These are phyloP conservation scores for Polydesmus complanatus DNA, from an alignment of 2,888 invertebrate genomes.

Conservation along the genomic window DNA sequence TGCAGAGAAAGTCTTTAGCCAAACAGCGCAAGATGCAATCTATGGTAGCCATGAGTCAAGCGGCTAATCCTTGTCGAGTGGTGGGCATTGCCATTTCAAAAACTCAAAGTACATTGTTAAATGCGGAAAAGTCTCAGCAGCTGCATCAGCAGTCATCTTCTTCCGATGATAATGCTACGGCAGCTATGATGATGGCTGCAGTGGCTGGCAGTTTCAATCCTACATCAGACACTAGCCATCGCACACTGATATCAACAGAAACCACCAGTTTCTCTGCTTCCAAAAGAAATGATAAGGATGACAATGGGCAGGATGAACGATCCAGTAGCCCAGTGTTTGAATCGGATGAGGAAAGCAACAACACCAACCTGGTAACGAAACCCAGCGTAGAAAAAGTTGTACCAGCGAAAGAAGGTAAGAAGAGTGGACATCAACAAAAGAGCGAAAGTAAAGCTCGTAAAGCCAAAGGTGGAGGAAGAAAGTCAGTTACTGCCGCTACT, in stretches of 20 bases:
- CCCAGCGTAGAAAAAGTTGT: not conserved
- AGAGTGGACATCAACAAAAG: slow-evolving; percentile 13
- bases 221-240: slow-evolving; percentile 19
- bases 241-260: slow-evolving; percentile 33
- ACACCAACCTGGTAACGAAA: slow-evolving; percentile 16
- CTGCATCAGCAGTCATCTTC: not conserved
- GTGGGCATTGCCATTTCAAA: slow-evolving; percentile 65
- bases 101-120: slow-evolving; percentile 50
- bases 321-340: slow-evolving; percentile 87
- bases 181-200: slow-evolving; percentile 9
- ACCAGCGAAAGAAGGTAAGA: slow-evolving; percentile 6
- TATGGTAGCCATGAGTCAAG: slow-evolving; percentile 57
- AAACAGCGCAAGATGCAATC: slow-evolving; percentile 92
- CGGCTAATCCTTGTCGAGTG: slow-evolving; percentile 12
- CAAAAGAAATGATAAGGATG: slow-evolving; percentile 21
- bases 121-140: slow-evolving; percentile 54
- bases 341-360: slow-evolving; percentile 64
- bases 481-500: slow-evolving; percentile 5
- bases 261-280: slow-evolving; percentile 29
- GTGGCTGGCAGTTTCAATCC: slow-evolving; percentile 10
- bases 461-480: not conserved
- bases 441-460: not conserved
- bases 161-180: not conserved
- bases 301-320: slow-evolving; percentile 60
- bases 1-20: slow-evolving; percentile 93